These are phyloP conservation scores for Parauchenoglanis ngamensis DNA, from an alignment of 2,797 vertebrate species.

Conservation along the genomic window DNA sequence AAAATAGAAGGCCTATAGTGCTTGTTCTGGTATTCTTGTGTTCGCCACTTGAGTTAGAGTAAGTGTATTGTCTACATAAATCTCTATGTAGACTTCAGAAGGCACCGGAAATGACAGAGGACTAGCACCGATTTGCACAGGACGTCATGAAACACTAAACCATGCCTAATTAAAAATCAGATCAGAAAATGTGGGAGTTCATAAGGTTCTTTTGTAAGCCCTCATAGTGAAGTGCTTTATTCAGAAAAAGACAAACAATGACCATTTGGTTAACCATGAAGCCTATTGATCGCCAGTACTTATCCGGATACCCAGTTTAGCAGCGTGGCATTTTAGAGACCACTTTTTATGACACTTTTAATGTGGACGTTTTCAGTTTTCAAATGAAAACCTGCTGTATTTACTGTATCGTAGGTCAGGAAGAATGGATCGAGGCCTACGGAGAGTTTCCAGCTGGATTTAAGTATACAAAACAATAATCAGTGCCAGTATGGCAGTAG, in stretches of 20 bases:
- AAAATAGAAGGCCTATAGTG: neutral
- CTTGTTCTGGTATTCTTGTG: neutral
- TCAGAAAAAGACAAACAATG: conserved; percentile 41
- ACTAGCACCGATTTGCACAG: conserved; percentile 23
- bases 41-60: too few relatives aligned
- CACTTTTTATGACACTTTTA: conserved; percentile 14
- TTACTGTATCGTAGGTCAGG: neutral
- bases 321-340: conserved; percentile 42
- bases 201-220: conserved; percentile 46
- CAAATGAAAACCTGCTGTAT: conserved; percentile 12
- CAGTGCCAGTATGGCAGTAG: neutral
- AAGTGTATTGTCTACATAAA: neutral
- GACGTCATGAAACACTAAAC: conserved; percentile 41
- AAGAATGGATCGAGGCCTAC: neutral
- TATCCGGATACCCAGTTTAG: conserved; percentile 29
- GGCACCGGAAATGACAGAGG: conserved; percentile 29
- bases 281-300: conserved; percentile 37
- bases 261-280: conserved; percentile 30
- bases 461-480: neutral
- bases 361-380: conserved; percentile 19
- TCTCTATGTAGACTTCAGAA: conserved; percentile 7
- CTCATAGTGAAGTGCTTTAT: conserved; percentile 42
- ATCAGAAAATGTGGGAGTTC: conserved; percentile 49
- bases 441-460: neutral
- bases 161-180: conserved; percentile 45